Base-by-base conservation (phyloP, 2,797 vertebrate species). In the Eutrigla gurnardus region DNA sequence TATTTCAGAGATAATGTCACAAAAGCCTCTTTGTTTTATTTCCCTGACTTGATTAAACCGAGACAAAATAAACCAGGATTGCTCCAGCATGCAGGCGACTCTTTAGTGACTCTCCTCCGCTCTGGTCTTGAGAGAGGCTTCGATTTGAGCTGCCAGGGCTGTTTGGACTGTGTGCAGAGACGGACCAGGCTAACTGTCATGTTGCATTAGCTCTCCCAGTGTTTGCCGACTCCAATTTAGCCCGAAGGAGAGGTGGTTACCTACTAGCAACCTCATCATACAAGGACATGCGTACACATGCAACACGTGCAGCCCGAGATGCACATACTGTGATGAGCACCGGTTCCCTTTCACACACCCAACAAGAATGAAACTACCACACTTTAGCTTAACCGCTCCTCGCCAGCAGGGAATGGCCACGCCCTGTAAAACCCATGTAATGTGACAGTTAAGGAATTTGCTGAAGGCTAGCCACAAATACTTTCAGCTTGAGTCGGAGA, bases 381-480 rank as follows among this genome's bases (percentile, higher is more conserved):
- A 81, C 17, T 64, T 65, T 73, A 64, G 35, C 60, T 71, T 33
- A 65, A 63, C 47, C n/a, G 58, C 59, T 81, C 61, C 58, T 61
- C 14, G 10, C 43, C 74, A 71, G 65, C 75, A 74, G 60, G 71
- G 58, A 73, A 50, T 37, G 77, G 63, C 90, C 88, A 88, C 92
- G 88, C 93, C 93, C 89, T 76, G 65, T 63, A 45, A 75, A 83
- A 79, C 64, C 82, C 73, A 84, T 82, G 84, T 88, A 89, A 92
- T 81, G 78, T 86, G 90, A 90, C 89, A 89, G 87, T 75, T 66
- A 65, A 91, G 91, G 92, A 94, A 94, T 94, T 87, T 61, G 89
- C 93, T 86, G 66, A 89, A 86, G 90, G 94, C 90, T 80, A 86
- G 82, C 86, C 77, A 82, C 88, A 92, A 89, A 95, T 94, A 87